Base-by-base conservation (phyloP, 1,140 invertebrate genomes). In the Dendroctonus ponderosae region DNA sequence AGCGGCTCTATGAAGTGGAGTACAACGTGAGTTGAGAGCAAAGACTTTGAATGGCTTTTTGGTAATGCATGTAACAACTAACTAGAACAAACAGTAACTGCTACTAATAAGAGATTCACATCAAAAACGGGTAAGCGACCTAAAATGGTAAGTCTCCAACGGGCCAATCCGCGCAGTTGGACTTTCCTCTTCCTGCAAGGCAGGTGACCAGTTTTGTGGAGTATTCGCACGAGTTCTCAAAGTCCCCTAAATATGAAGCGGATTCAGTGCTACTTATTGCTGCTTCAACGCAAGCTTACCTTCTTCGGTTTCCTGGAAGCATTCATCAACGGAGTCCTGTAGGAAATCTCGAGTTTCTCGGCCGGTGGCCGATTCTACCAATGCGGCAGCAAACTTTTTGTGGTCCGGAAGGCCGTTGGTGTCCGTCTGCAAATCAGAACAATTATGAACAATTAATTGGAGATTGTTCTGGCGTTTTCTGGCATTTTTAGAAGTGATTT, bases 161-260 rank as follows among this genome's bases (percentile, higher is more conserved):
- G 6, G 75, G 75, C 77, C 77, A 79, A 71, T 79, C 78, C n/a
- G 71, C 71, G 66, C 78, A 79, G 70, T 78, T 79, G 5, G 58
- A 56, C 52, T 59, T 70, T 50, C 73, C 77, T 66, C 72, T 74
- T 12, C 77, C 72, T n/a, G 74, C 74, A 41, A 79, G 65, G 70
- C 78, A 79, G 26, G 41, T 73, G 1, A 71, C 53, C 26, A 78
- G 66, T 46, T 75, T 67, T 0, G 64, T 62, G 0, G 75, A 75
- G 68, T 69, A 78, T 41, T 67, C 60, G 49, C 78, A 79, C 11
- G 68, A 14, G 67, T 78, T 72, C 40, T 70, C 52, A 7, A 72
- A 53, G 38, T 71, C 54, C 48, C 60, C 75, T 77, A 26, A 26
- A 3, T 26, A 26, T 26, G 26, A 26, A 26, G 26, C 26, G 26